Percentiles rank a stretch among this genome's conserved stretches.
Conservation (phyloP, 1,140 invertebrate species). For the Cotesia vestalis region DNA sequence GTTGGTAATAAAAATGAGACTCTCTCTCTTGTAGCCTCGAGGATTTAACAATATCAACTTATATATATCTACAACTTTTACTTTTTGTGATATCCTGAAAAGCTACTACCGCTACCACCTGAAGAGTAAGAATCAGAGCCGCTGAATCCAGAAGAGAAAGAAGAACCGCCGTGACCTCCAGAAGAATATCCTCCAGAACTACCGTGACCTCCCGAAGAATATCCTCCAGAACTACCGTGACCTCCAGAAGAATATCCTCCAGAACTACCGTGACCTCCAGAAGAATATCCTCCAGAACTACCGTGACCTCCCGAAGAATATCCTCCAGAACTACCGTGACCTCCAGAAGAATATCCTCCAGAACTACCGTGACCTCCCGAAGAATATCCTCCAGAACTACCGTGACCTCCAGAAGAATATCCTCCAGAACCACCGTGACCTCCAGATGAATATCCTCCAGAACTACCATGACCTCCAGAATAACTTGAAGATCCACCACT, state of each 20-base stretch:
- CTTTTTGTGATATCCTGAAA: conserved; percentile 31
- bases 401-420: not conserved
- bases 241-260: conserved; percentile 18
- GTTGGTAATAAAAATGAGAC: not conserved
- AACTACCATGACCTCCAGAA: conserved; percentile 5
- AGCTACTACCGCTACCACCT: conserved; percentile 21
- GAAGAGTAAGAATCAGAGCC: conserved; percentile 29
- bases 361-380: not conserved
- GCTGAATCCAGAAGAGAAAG: conserved; percentile 20
- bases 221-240: not conserved
- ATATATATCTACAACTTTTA: conserved; percentile 23
- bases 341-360: conserved; percentile 16
- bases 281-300: not conserved
- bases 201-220: conserved; percentile 8
- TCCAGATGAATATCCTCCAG: conserved; percentile 14
- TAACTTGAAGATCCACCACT: conserved; percentile 15
- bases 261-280: not conserved
- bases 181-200: not conserved
- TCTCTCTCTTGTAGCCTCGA: not conserved
- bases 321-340: conserved; percentile 1
- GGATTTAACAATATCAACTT: not conserved
- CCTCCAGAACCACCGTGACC: conserved; percentile 3
- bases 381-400: not conserved
- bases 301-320: conserved; percentile 8
- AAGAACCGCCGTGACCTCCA: conserved; percentile 5